Evolutionary conservation across 2,888 invertebrate species (phyloP).

Genomic region (Tetheella fluctuosa): DNA sequence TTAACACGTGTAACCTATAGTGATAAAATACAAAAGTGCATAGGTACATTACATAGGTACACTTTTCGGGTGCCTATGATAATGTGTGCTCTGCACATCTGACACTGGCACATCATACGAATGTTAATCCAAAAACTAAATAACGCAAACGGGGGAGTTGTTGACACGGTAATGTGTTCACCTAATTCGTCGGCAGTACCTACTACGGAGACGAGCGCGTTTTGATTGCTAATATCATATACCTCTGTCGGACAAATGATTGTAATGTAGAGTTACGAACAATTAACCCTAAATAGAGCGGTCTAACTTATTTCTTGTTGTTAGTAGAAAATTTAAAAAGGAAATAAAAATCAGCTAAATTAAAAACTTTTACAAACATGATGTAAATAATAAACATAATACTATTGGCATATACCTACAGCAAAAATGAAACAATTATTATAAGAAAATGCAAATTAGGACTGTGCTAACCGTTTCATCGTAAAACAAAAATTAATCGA

Average conservation of each 20-base stretch:
- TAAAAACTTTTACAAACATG: too few species aligned
- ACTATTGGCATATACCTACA: too few species aligned
- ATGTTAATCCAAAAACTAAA: slow-evolving; percentile 26
- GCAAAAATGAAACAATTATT: too few species aligned
- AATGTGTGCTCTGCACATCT: slow-evolving; percentile 19
- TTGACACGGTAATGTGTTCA: slow-evolving; percentile 22
- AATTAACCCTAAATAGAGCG: background rate
- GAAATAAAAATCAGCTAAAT: too few species aligned
- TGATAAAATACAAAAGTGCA: background rate
- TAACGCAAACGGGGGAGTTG: slow-evolving; percentile 20
- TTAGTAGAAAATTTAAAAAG: too few species aligned
- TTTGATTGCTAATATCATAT: slow-evolving; percentile 29
- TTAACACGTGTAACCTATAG: background rate
- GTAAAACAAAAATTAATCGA: too few species aligned
- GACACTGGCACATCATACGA: slow-evolving; percentile 18
- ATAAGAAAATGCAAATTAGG: too few species aligned
- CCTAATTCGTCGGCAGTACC: slow-evolving; percentile 31
- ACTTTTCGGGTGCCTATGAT: background rate
- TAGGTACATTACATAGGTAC: too few species aligned
- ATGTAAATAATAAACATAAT: too few species aligned
- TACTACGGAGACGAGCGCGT: slow-evolving; percentile 22
- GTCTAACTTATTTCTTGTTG: too few species aligned
- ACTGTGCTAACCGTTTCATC: too few species aligned
- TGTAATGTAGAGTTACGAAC: slow-evolving; percentile 12
- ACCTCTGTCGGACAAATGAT: slow-evolving; percentile 14